A percentile compares a stretch with the other conserved stretches of the same genome.
Evolutionary conservation across 2,888 invertebrate species (phyloP).

Genomic region (Rhorus exstirpatorius): DNA sequence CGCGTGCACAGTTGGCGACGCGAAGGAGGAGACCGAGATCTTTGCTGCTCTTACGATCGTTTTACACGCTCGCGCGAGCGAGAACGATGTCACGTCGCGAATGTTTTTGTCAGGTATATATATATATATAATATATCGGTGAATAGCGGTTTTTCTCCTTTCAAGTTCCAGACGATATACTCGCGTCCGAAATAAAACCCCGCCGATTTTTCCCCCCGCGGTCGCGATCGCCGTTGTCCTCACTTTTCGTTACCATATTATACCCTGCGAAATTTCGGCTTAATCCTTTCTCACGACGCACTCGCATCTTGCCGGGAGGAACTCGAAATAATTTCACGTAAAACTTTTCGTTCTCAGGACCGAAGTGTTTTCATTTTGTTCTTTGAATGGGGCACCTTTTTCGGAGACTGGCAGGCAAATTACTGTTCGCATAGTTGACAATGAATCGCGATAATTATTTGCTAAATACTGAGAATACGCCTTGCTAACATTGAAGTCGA

Average conservation of each 20-base stretch:
- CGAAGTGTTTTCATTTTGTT: no score
- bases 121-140: no score
- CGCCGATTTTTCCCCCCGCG: constrained; percentile 33
- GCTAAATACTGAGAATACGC: no score
- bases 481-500: no score
- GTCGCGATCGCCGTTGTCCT: constrained; percentile 55
- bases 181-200: constrained; percentile 55
- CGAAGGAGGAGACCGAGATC: constrained; percentile 45
- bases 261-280: constrained; percentile 54
- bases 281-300: constrained; percentile 65
- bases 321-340: constrained; percentile 2
- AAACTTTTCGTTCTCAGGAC: no score
- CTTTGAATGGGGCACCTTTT: no score
- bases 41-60: constrained; percentile 50
- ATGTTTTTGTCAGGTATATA: constrained; percentile 75
- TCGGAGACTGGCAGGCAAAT: no score
- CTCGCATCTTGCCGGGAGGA: constrained; percentile 19
- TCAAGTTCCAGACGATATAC: constrained; percentile 65
- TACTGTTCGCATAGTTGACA: no score
- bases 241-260: constrained; percentile 22
- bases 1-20: constrained; percentile 64
- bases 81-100: constrained; percentile 37
- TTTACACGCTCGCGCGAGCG: constrained; percentile 19
- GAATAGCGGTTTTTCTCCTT: constrained; percentile 72
- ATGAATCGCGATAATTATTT: no score